These are phyloP conservation scores for Pollenia amentaria DNA, from an alignment of 2,888 invertebrate species.

Conservation along the genomic window DNA sequence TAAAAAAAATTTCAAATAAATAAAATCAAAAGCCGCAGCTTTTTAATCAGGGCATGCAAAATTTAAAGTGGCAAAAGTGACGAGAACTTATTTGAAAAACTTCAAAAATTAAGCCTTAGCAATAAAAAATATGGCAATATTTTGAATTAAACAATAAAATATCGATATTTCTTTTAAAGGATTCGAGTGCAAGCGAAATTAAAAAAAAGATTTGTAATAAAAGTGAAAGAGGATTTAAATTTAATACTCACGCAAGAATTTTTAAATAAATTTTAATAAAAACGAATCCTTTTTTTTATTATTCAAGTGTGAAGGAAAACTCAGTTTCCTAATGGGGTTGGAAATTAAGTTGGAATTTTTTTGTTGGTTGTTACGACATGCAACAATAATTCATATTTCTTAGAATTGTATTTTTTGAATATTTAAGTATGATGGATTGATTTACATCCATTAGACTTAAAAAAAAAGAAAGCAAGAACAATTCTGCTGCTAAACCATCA, in stretches of 20 bases:
- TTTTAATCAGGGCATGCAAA: slow-evolving; percentile 46
- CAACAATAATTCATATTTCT: slow-evolving; percentile 50
- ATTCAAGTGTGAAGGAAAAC: slow-evolving; percentile 11
- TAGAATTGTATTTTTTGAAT: slow-evolving; percentile 9
- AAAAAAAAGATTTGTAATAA: neutral
- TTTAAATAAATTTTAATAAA: neutral
- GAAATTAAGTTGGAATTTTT: neutral
- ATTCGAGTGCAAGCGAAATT: neutral
- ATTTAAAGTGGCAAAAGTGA: slow-evolving; percentile 48
- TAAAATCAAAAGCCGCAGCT: slow-evolving; percentile 20
- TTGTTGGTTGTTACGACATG: slow-evolving; percentile 26
- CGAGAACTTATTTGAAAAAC: slow-evolving; percentile 25
- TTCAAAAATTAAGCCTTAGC: neutral
- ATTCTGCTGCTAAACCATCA: slow-evolving; percentile 33
- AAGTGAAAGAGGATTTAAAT: neutral
- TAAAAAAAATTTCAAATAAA: neutral
- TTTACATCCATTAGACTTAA: slow-evolving; percentile 57
- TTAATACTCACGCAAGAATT: slow-evolving; percentile 17
- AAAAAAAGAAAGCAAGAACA: slow-evolving; percentile 25
- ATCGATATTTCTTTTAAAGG: slow-evolving; percentile 10
- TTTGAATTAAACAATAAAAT: slow-evolving; percentile 5
- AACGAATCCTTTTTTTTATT: slow-evolving; percentile 13
- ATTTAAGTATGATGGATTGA: slow-evolving; percentile 70
- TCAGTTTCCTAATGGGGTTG: slow-evolving; percentile 25
- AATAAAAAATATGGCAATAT: neutral